Evolutionary conservation across 2,888 invertebrate genomes (phyloP), one percentile per base, ranked within the genome.

Genomic region (Dasypolia templi): DNA sequence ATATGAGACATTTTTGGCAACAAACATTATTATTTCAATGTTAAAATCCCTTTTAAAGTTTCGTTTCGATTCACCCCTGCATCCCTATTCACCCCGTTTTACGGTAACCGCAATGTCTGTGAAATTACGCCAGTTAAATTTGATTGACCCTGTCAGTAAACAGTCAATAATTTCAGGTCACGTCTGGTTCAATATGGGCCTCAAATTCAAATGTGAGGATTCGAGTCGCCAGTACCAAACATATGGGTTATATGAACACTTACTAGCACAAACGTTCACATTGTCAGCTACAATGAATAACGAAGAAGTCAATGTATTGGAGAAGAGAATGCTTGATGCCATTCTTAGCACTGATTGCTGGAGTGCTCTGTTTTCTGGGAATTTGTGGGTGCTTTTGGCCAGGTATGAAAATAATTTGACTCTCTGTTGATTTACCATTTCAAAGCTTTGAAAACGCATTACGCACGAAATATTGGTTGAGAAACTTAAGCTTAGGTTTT

Each of bases 321-420:
- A 96, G 74, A 87, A 79, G 42, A 72, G 66, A 5, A 89, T 96
- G 89, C 82, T 89, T n/a, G 90, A 93, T 81, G 85, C 91, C 3
- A 49, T 96, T 58, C 86, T 96, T 4, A 79, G 88, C 22, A 89
- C 86, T 2, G 91, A 94, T 42, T 90, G 87, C 69, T 87, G 85
- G 51, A 84, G 83, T n/a, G 95, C 94, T 0, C 63, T 95, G 76
- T 95, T 96, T 80, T 91, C 94, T 6, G 87, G 91, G 0, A 92
- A 94, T 80, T 76, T 96, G 26, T 96, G 95, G 95, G 72, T 88
- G n/a, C 70, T 93, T 1, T 79, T 95, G 67, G 89, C 93, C 9
- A 93, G 93, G 96, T 95, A 85, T 82, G 84, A n/a, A 58, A 39
- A 26, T 35, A 29, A 14, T 2, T 5, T 26, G 53, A 53, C 6